These are phyloP conservation scores for Oryzias celebensis DNA, from an alignment of 2,113 vertebrate species.

Conservation along the genomic window DNA sequence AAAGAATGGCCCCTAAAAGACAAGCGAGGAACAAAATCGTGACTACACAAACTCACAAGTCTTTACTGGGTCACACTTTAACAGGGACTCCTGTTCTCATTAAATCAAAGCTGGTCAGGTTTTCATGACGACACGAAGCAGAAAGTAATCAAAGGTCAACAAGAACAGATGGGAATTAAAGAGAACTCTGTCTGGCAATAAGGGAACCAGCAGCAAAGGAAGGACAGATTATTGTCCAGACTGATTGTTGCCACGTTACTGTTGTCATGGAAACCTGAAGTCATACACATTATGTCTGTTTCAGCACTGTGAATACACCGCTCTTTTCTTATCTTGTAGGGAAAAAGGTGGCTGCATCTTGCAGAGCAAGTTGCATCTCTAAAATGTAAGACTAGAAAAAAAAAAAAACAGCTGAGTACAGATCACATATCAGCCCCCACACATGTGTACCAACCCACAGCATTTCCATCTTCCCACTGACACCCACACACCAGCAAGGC, in stretches of 20 bases:
- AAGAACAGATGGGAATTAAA: conserved; percentile 14
- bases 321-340: conserved; percentile 4
- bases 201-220: conserved; percentile 11
- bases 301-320: conserved; percentile 13
- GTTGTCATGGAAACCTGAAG: conserved; percentile 72
- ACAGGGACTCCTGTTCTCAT: conserved; percentile 44
- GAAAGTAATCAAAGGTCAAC: conserved; percentile 19
- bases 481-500: conserved; percentile 58
- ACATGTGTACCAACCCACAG: conserved; percentile 43
- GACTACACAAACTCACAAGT: conserved; percentile 24
- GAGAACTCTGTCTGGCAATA: conserved; percentile 6
- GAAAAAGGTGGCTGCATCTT: neutral
- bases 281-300: conserved; percentile 44
- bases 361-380: conserved; percentile 3
- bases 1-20: neutral
- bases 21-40: conserved; percentile 5
- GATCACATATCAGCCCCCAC: conserved; percentile 27
- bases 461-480: conserved; percentile 62
- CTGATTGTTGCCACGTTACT: conserved; percentile 75
- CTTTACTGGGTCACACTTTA: conserved; percentile 22
- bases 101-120: conserved; percentile 20
- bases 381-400: conserved; percentile 4
- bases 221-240: conserved; percentile 51
- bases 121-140: conserved; percentile 27
- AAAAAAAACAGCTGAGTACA: conserved; percentile 24